Conservation (phyloP, 2,113 vertebrate species). For the Puma concolor region DNA sequence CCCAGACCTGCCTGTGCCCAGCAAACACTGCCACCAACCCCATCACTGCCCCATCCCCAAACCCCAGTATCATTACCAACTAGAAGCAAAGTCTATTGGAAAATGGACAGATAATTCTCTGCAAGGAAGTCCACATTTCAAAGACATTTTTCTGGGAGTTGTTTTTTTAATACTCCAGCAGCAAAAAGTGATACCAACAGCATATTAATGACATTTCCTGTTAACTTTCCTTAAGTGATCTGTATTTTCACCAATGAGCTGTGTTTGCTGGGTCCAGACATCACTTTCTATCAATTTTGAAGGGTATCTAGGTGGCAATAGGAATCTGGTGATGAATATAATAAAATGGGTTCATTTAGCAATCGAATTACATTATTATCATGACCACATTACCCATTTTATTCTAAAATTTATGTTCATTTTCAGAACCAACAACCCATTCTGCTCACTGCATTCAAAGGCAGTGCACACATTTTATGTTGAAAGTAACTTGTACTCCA, state of each 20-base stretch:
- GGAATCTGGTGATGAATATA: constrained; percentile 54
- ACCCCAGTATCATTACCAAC: background rate
- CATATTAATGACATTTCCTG: background rate
- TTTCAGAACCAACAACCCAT: constrained; percentile 69
- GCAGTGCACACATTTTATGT: constrained; percentile 58
- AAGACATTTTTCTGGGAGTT: background rate
- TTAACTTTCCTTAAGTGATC: background rate
- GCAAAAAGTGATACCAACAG: background rate
- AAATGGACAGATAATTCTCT: background rate
- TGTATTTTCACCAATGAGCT: constrained; percentile 3
- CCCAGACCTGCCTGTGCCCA: background rate
- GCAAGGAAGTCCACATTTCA: background rate
- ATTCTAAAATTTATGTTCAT: constrained; percentile 75
- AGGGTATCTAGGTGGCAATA: constrained; percentile 58
- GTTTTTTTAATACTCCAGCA: background rate
- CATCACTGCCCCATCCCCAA: accelerated
- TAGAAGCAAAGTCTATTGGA: background rate
- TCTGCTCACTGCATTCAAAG: constrained; percentile 44
- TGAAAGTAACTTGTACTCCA: constrained; percentile 65
- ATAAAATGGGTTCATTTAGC: constrained; percentile 74
- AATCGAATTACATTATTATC: constrained; percentile 69
- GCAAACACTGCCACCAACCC: background rate
- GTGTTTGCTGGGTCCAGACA: constrained; percentile 26
- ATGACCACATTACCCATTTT: constrained; percentile 69
- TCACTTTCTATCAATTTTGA: constrained; percentile 53